Evolutionary conservation across 2,888 invertebrate species (phyloP).

Genomic region (Plagodis pulveraria): DNA sequence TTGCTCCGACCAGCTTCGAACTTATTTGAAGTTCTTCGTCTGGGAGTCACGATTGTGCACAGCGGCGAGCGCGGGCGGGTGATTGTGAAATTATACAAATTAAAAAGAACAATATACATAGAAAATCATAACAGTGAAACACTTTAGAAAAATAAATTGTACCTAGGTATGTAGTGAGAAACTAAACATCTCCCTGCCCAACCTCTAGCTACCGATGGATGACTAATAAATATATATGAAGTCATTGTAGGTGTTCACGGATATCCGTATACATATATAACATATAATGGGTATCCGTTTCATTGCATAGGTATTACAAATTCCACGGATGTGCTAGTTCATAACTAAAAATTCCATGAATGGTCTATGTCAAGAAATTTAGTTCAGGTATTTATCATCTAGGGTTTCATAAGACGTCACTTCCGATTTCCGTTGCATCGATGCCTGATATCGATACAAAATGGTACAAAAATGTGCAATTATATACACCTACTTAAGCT

Average conservation of each 20-base stretch:
- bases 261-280: background rate
- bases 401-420: slow-evolving; percentile 2
- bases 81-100: no score
- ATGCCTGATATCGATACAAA: background rate
- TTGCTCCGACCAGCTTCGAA: no score
- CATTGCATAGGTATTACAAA: background rate
- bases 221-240: slow-evolving; percentile 22
- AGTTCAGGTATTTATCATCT: background rate
- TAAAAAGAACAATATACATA: no score
- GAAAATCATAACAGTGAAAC: no score
- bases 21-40: no score
- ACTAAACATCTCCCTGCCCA: no score
- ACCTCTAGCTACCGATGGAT: background rate
- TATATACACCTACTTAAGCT: no score
- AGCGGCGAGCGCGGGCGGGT: no score
- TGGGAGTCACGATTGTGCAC: no score
- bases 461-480: no score
- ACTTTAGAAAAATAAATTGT: no score
- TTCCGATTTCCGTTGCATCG: slow-evolving; percentile 1
- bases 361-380: slow-evolving; percentile 13
- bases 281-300: background rate
- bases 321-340: background rate
- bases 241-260: background rate
- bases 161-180: no score
- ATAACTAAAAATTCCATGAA: background rate